A percentile compares a stretch with the other conserved stretches of the same genome.
phyloP scores from a whole-genome alignment of 2,113 vertebrate genomes.

The Eulacestoma nigropectus region DNA sequence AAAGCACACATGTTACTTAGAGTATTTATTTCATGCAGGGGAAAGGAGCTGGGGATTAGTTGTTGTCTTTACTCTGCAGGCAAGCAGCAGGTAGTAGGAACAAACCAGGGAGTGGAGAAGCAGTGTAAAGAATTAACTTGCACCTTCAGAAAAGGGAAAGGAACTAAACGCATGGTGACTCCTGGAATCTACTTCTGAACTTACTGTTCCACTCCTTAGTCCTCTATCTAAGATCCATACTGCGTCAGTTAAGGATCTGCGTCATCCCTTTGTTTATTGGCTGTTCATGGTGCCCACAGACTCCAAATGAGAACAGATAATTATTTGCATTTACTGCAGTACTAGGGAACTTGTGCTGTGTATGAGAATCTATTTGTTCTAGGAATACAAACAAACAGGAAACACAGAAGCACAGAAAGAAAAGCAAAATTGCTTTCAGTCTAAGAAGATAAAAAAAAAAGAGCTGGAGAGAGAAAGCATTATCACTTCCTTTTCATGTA shows the following conservation, averaged over 20 bases:
- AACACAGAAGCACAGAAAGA: not conserved
- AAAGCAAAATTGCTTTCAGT: not conserved
- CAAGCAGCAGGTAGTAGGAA: not conserved
- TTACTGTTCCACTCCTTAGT: not conserved
- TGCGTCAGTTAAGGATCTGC: not conserved
- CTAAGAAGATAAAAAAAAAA: not conserved
- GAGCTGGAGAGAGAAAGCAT: constrained; percentile 25
- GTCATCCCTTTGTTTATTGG: constrained; percentile 10
- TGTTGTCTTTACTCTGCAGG: not conserved
- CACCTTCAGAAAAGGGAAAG: not conserved
- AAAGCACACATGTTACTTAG: not conserved
- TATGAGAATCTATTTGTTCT: not conserved
- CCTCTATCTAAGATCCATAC: not conserved
- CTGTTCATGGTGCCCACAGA: not conserved
- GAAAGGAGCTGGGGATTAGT: not conserved
- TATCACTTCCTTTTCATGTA: not conserved
- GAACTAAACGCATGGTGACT: not conserved
- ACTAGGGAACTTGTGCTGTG: not conserved
- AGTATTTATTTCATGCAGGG: not conserved
- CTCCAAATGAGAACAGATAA: constrained; percentile 3
- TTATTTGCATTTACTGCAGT: not conserved
- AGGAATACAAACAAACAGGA: constrained; percentile 6
- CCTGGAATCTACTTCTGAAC: not conserved
- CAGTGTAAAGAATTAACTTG: not conserved
- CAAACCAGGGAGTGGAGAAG: not conserved